Base-by-base conservation (phyloP, 2,888 invertebrate species). In the Nephrotoma flavescens region DNA sequence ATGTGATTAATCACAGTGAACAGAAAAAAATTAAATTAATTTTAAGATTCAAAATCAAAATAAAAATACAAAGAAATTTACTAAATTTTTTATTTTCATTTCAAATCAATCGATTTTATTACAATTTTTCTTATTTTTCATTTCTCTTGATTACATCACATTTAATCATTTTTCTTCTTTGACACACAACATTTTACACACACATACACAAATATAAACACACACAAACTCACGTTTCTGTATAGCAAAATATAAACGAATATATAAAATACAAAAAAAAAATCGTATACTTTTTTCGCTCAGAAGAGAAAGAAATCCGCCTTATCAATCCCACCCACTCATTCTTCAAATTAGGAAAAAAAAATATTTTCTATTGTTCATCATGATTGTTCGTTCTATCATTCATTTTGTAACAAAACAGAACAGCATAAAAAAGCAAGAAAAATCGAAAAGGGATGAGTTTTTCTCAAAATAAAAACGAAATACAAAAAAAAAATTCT, bases 61-160 rank as follows among this genome's bases (percentile, higher is more conserved):
- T 57, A 57, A 57, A 57, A 57, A 57, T 6, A 57, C 15, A 57
- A 57, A 57, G 52, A 71, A 71, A 71, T 71, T 71, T 71, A 71
- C 71, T 71, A 31, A 71, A 31, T 71, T 71, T 71, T 71, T 57
- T 31, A 31, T 31, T 71, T 71, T 9, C 71, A 71, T 71, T 87
- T 86, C 87, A 87, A 85, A 86, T 86, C 57, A 42, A 84, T 45
- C 86, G 42, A 71, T 41, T 71, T 11, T 86, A 85, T 86, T 86
- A 71, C 45, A 87, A 31, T 31, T 86, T 87, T 86, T 86, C 19
- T 44, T 87, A 12, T 45, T 52, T 87, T 86, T 86, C 41, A 41
- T 42, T 84, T 42, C 42, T 84, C 84, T 42, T 84, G 84, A 84
- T 84, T 84, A 84, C 84, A 84, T 84, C 84, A 84, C 84, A 84